Evolutionary conservation across 2,888 invertebrate species (phyloP).

Genomic region (Dasypolia templi): DNA sequence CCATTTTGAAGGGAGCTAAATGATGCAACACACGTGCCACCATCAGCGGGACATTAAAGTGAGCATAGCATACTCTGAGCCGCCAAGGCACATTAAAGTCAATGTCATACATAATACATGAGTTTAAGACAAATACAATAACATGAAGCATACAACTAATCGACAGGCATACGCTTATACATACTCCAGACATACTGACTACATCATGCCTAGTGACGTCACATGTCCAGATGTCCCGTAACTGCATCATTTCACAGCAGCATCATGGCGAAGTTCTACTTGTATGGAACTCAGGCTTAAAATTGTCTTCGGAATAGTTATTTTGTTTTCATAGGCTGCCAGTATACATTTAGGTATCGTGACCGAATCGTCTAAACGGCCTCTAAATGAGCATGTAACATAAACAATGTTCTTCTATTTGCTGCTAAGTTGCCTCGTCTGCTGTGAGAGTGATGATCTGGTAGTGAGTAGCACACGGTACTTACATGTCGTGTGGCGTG

Average conservation of each 20-base stretch:
- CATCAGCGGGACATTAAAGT: no score
- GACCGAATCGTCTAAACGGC: not conserved
- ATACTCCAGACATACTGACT: not conserved
- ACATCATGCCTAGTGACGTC: not conserved
- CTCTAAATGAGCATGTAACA: not conserved
- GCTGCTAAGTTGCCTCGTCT: not conserved
- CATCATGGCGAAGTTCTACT: not conserved
- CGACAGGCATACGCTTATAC: not conserved
- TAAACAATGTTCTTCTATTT: not conserved
- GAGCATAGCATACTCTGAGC: no score
- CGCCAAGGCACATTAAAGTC: no score
- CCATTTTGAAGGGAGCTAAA: no score
- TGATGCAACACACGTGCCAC: no score
- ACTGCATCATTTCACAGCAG: not conserved
- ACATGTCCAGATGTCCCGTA: not conserved
- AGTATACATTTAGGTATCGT: no score
- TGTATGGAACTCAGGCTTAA: not conserved
- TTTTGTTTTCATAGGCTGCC: not conserved
- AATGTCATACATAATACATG: no score
- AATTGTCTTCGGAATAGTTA: not conserved
- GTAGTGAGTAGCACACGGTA: constrained; percentile 24
- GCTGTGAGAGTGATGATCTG: not conserved
- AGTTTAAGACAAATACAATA: not conserved
- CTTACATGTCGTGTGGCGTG: constrained; percentile 83
- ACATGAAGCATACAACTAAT: not conserved